Percentiles rank a stretch among this genome's conserved stretches.
Evolutionary conservation across 2,797 vertebrate genomes (phyloP).

Genomic region (Brachymystax lenok): DNA sequence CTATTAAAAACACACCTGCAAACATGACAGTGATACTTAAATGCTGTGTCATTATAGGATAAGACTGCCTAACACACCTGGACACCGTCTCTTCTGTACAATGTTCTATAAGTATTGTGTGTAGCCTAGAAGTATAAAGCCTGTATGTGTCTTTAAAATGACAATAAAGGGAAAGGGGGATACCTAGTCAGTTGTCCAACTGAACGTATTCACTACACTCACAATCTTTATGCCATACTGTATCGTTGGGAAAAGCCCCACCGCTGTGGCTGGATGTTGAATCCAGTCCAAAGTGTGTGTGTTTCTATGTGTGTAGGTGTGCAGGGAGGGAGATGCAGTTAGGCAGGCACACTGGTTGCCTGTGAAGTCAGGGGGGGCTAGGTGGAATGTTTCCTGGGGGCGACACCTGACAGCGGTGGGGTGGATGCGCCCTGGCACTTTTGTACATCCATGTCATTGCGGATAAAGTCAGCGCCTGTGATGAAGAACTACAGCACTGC

Average conservation of each 20-base stretch:
- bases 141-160: neutral
- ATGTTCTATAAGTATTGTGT: neutral
- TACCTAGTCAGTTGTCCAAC: no score
- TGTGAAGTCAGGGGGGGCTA: conserved; percentile 71
- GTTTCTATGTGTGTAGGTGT: neutral
- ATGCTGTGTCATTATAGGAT: neutral
- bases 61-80: no score
- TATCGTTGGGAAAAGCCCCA: neutral
- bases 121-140: neutral
- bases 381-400: conserved; percentile 73
- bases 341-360: conserved; percentile 54
- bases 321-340: neutral
- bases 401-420: conserved; percentile 72
- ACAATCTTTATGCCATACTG: neutral
- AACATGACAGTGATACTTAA: no score
- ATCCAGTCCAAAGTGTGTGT: conserved; percentile 19
- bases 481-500: conserved; percentile 53
- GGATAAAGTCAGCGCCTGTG: conserved; percentile 70
- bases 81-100: neutral
- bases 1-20: conserved; percentile 24
- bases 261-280: conserved; percentile 24
- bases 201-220: neutral
- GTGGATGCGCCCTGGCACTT: conserved; percentile 74
- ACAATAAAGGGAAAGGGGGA: no score
- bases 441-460: conserved; percentile 73